Conservation (phyloP, 2,113 vertebrate genomes). For the Tetraodon nigroviridis region DNA sequence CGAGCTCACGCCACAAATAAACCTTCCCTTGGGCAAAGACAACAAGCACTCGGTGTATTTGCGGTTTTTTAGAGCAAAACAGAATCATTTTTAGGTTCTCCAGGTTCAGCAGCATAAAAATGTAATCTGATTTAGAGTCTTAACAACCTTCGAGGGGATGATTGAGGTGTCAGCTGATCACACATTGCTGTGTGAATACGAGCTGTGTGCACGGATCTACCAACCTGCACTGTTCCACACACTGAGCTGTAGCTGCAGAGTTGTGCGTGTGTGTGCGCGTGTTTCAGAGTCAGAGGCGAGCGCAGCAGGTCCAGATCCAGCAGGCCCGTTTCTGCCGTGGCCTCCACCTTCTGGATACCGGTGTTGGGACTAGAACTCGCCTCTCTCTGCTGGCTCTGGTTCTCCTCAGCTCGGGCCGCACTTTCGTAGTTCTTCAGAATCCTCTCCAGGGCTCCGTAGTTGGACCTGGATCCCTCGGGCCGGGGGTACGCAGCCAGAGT, state of each 20-base stretch:
- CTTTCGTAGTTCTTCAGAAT: constrained; percentile 88
- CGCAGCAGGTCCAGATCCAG: constrained; percentile 69
- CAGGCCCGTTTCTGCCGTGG: constrained; percentile 72
- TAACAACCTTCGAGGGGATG: no score
- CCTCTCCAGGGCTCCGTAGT: constrained; percentile 91
- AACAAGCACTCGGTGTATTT: constrained; percentile 35
- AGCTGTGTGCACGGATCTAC: constrained; percentile 31
- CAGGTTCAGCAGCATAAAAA: constrained; percentile 5
- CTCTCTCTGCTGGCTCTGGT: constrained; percentile 58
- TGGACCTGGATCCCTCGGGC: constrained; percentile 88
- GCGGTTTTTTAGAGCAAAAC: no score
- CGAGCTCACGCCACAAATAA: constrained; percentile 65
- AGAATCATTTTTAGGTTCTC: no score
- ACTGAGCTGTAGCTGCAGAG: constrained; percentile 46
- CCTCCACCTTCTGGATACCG: constrained; percentile 57
- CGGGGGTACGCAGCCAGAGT: constrained; percentile 88
- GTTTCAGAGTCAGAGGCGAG: constrained; percentile 40
- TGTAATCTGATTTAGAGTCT: constrained; percentile 6
- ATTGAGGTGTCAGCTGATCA: not conserved
- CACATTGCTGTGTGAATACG: constrained; percentile 2
- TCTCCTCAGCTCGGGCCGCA: constrained; percentile 63
- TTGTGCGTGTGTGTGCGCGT: constrained; percentile 67
- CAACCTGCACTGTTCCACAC: constrained; percentile 62
- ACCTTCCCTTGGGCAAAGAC: constrained; percentile 56
- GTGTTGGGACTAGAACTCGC: constrained; percentile 23